A percentile compares a stretch with the other conserved stretches of the same genome.
phyloP scores from a whole-genome alignment of 2,888 invertebrate species.

The Acleris sparsana region DNA sequence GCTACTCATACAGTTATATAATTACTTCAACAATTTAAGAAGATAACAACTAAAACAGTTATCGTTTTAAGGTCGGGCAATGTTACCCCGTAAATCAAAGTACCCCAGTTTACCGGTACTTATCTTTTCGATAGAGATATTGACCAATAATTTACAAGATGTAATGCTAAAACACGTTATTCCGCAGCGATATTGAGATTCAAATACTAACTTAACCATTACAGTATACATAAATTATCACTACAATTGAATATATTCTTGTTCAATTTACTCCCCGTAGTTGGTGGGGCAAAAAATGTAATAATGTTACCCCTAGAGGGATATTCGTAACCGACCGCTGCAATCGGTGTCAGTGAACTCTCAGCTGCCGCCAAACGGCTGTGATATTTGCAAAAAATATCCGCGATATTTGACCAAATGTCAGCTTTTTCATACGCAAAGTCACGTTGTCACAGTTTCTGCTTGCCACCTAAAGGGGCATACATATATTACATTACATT shows the following conservation, averaged over 20 bases:
- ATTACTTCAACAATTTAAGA: too few relatives aligned
- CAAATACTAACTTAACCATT: neutral
- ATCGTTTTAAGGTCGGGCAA: too few relatives aligned
- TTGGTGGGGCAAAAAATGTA: slow-evolving; percentile 31
- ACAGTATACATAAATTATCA: slow-evolving; percentile 16
- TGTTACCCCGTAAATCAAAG: too few relatives aligned
- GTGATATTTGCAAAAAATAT: slow-evolving; percentile 34
- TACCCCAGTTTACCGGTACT: too few relatives aligned
- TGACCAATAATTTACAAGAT: too few relatives aligned
- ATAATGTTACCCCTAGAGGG: slow-evolving; percentile 34
- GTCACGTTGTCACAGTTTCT: neutral
- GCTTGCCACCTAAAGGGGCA: too few relatives aligned
- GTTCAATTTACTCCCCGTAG: slow-evolving; percentile 26
- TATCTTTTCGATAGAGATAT: too few relatives aligned
- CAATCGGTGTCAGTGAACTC: slow-evolving; percentile 26
- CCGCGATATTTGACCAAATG: slow-evolving; percentile 12
- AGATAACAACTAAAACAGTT: too few relatives aligned
- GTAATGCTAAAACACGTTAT: too few relatives aligned
- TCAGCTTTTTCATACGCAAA: neutral
- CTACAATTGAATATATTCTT: slow-evolving; percentile 35
- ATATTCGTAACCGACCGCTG: slow-evolving; percentile 26
- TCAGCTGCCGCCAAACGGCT: slow-evolving; percentile 26
- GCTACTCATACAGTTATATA: too few relatives aligned
- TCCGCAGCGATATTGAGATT: too few relatives aligned
- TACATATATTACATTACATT: too few relatives aligned